Evolutionary conservation across 2,888 invertebrate genomes (phyloP).

Genomic region (Aproaerema taeniolella): DNA sequence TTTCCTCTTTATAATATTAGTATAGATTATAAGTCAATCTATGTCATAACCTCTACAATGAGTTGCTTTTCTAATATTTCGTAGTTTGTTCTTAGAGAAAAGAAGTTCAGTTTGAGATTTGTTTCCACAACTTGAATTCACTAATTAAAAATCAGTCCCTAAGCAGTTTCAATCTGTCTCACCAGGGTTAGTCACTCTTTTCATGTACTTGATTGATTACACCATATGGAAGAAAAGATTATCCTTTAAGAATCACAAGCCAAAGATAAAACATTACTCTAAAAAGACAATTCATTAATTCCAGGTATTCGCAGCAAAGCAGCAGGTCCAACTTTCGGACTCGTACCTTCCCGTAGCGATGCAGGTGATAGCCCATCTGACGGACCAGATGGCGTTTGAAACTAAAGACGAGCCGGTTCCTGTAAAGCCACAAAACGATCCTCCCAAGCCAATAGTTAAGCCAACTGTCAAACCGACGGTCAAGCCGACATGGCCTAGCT

Average conservation of each 20-base stretch:
- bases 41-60: too few relatives aligned
- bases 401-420: conserved; percentile 45
- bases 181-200: too few relatives aligned
- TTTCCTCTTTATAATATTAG: too few relatives aligned
- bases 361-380: conserved; percentile 80
- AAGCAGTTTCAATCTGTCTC: too few relatives aligned
- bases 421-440: conserved; percentile 24
- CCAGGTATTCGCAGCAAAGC: conserved; percentile 61
- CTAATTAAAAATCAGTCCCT: too few relatives aligned
- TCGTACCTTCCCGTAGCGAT: conserved; percentile 82
- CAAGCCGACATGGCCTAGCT: conserved; percentile 10
- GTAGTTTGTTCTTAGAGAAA: too few relatives aligned
- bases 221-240: neutral
- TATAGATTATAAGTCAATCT: too few relatives aligned
- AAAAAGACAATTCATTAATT: too few relatives aligned
- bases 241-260: neutral
- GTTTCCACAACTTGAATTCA: too few relatives aligned
- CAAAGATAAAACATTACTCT: neutral
- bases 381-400: conserved; percentile 80
- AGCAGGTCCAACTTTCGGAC: conserved; percentile 72
- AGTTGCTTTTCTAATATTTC: too few relatives aligned
- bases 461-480: conserved; percentile 15
- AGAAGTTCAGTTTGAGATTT: too few relatives aligned
- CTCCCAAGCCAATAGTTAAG: conserved; percentile 36
- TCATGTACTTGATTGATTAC: too few relatives aligned